Percentiles rank a stretch among this genome's conserved stretches.
Evolutionary conservation across 1,140 invertebrate species (phyloP).

Genomic region (Pachyrhynchus sulphureomaculatus): DNA sequence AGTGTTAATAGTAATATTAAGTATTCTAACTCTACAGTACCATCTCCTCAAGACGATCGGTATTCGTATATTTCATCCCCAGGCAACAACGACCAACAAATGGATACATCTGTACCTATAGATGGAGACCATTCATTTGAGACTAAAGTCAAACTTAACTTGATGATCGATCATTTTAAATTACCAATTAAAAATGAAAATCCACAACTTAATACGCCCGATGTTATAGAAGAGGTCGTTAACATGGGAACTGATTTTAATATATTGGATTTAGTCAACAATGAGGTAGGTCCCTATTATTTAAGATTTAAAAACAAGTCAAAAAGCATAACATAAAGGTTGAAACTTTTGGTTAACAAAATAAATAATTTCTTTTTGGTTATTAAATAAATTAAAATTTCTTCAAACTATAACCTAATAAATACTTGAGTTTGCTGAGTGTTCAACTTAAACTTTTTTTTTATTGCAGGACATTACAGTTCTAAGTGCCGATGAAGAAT

Average conservation of each 20-base stretch:
- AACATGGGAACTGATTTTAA: slow-evolving; percentile 39
- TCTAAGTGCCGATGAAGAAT: slow-evolving; percentile 23
- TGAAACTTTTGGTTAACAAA: no score
- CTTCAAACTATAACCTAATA: no score
- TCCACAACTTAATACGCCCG: slow-evolving; percentile 39
- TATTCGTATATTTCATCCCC: slow-evolving; percentile 25
- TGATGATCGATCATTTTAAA: slow-evolving; percentile 11
- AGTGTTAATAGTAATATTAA: slow-evolving; percentile 21
- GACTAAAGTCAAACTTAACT: slow-evolving; percentile 4
- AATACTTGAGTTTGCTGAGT: no score
- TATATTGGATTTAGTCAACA: slow-evolving; percentile 39
- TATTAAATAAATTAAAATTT: no score
- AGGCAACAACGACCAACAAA: slow-evolving; percentile 4
- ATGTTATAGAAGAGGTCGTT: slow-evolving; percentile 42
- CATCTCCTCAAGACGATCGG: slow-evolving; percentile 25
- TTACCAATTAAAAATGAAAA: slow-evolving; percentile 9
- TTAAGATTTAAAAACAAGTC: no score
- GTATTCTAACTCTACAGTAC: slow-evolving; percentile 2
- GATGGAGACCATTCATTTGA: neutral
- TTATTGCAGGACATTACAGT: slow-evolving; percentile 29
- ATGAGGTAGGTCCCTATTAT: slow-evolving; percentile 30
- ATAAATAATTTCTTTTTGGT: no score
- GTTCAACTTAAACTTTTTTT: no score
- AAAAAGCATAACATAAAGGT: no score
- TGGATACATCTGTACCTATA: neutral